phyloP scores from a whole-genome alignment of 2,113 vertebrate genomes.

The Sialia sialis region DNA sequence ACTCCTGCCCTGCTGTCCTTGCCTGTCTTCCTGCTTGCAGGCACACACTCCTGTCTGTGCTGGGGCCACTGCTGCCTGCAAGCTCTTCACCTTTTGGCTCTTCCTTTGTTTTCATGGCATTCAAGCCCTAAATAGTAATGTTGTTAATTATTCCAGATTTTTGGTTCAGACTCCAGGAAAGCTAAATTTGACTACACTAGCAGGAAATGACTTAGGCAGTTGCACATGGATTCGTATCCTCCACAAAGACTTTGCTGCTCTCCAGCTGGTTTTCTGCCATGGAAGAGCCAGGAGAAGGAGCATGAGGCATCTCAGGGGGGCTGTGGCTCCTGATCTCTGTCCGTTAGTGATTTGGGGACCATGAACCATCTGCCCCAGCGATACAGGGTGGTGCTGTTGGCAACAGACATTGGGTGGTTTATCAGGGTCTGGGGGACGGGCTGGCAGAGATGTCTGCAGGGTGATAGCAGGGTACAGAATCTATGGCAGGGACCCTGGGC shows the following conservation, averaged over 20 bases:
- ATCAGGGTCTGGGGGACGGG: not conserved
- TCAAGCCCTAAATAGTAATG: not conserved
- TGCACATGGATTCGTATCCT: not conserved
- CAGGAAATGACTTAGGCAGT: not conserved
- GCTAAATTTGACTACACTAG: not conserved
- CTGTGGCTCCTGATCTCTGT: not conserved
- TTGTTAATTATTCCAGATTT: not conserved
- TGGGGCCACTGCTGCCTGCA: not conserved
- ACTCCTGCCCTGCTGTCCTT: not conserved
- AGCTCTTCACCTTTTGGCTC: not conserved
- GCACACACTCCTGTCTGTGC: not conserved
- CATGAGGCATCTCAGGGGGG: rapidly evolving
- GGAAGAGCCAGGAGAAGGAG: not conserved
- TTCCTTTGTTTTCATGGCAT: slow-evolving; percentile 5
- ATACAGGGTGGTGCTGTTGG: not conserved
- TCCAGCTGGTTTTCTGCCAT: not conserved
- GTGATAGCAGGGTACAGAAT: not conserved
- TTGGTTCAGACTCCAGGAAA: slow-evolving; percentile 16
- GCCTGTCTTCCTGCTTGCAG: not conserved
- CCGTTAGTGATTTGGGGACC: not conserved
- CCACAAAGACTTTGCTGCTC: not conserved
- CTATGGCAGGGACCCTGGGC: not conserved
- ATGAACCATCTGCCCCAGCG: not conserved
- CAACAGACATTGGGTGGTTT: not conserved
- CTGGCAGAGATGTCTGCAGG: not conserved